These are phyloP conservation scores for Laodelphax striatellus DNA, from an alignment of 1,140 invertebrate species.

Conservation along the genomic window DNA sequence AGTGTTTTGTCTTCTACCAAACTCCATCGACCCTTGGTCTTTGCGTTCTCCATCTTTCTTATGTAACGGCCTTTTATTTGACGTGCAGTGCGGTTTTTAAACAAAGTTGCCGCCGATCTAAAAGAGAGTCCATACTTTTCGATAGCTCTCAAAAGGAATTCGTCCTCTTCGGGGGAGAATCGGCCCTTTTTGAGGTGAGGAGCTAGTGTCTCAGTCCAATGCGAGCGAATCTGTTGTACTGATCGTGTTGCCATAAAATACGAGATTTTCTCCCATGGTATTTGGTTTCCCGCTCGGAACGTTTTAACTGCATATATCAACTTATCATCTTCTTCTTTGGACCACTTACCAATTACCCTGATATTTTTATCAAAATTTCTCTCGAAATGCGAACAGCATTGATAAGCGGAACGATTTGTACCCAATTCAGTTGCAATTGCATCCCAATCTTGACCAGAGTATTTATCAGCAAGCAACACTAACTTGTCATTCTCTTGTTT, in stretches of 20 bases:
- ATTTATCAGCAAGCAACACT: neutral
- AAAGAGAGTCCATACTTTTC: constrained; percentile 1
- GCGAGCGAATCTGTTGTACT: constrained; percentile 7
- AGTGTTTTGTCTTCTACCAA: constrained; percentile 5
- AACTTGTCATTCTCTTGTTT: neutral
- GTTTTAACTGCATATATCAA: constrained; percentile 5
- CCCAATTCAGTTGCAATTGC: neutral
- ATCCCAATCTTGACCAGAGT: neutral
- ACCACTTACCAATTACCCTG: constrained; percentile 12
- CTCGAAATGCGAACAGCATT: neutral
- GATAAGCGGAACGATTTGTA: neutral
- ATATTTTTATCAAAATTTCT: neutral
- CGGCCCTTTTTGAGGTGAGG: constrained; percentile 12
- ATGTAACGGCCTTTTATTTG: neutral
- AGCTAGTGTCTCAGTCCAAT: constrained; percentile 15
- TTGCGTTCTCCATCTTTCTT: neutral
- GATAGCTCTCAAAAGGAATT: constrained; percentile 1
- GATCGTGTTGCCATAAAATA: constrained; percentile 8
- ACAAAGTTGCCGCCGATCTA: neutral
- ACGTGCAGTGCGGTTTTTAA: neutral
- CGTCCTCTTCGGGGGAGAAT: constrained; percentile 10
- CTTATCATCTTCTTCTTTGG: constrained; percentile 15
- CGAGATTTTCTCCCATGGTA: constrained; percentile 15
- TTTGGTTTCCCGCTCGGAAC: constrained; percentile 13
- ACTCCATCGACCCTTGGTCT: neutral